Percentiles rank a stretch among this genome's conserved stretches.
These are phyloP conservation scores for Artibeus lituratus DNA, from an alignment of 2,797 vertebrate genomes.

Conservation along the genomic window DNA sequence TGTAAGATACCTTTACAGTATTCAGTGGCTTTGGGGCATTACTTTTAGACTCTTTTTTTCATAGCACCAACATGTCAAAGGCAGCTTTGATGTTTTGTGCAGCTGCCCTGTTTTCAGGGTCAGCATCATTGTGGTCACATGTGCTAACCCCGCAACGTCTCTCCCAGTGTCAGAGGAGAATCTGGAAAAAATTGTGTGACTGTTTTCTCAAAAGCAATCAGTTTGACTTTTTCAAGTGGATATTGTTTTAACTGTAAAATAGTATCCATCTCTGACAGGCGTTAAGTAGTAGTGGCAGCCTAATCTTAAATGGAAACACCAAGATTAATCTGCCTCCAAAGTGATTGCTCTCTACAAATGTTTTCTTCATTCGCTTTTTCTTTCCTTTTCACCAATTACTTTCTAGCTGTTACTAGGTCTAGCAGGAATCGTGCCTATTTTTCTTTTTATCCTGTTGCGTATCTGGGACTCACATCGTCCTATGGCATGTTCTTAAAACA, in stretches of 20 bases:
- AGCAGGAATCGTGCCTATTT: background rate
- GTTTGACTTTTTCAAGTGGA: conserved; percentile 5
- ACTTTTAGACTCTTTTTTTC: conserved; percentile 29
- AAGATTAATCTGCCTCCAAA: background rate
- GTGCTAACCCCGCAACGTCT: background rate
- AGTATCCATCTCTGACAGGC: background rate
- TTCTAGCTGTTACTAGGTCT: background rate
- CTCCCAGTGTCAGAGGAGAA: background rate
- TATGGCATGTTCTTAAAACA: background rate
- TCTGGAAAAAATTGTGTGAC: background rate
- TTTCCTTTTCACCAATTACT: background rate
- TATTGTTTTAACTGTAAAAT: conserved; percentile 43
- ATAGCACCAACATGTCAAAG: background rate
- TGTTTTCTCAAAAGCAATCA: conserved; percentile 10
- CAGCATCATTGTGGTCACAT: background rate
- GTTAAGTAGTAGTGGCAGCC: background rate
- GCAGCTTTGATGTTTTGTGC: conserved; percentile 34
- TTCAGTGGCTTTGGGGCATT: conserved; percentile 27
- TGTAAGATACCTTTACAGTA: conserved; percentile 31
- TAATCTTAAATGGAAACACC: conserved; percentile 15
- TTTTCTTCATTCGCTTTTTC: conserved; percentile 40
- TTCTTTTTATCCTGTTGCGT: background rate
- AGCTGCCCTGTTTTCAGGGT: conserved; percentile 11
- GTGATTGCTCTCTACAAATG: background rate
- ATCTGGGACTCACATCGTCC: background rate